Conservation (phyloP, 2,113 vertebrate species). For the Urocolius indicus region DNA sequence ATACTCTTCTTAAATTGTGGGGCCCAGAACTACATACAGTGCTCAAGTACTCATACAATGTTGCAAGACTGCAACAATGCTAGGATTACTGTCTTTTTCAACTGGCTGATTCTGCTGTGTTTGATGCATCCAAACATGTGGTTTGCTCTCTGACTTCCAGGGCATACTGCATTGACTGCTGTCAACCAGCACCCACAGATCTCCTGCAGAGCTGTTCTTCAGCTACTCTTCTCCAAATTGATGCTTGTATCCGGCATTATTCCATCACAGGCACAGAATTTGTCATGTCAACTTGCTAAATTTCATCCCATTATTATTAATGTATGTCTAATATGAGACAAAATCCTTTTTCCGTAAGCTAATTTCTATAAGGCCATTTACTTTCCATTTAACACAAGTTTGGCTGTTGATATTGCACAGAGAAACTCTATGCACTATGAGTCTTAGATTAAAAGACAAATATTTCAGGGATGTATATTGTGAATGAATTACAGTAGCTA, state of each 20-base stretch:
- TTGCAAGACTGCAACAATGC: accelerated
- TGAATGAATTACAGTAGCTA: neutral
- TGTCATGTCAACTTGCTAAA: accelerated
- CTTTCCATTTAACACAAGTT: neutral
- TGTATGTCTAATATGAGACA: neutral
- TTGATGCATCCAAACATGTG: accelerated
- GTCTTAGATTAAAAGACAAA: neutral
- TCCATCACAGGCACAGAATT: accelerated
- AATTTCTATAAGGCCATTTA: neutral
- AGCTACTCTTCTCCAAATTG: neutral
- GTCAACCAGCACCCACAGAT: accelerated
- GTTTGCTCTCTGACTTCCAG: no score
- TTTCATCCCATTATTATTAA: neutral
- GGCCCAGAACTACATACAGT: neutral
- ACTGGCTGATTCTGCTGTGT: accelerated
- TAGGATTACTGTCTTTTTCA: neutral
- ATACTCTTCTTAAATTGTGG: neutral
- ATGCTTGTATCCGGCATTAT: accelerated
- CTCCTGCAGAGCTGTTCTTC: neutral
- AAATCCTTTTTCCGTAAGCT: neutral
- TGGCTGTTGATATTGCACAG: neutral
- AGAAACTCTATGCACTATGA: neutral
- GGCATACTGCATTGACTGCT: neutral
- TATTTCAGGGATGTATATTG: neutral
- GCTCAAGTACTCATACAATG: no score